Base-by-base conservation (phyloP, 2,113 vertebrate species). In the Microtus oregoni region DNA sequence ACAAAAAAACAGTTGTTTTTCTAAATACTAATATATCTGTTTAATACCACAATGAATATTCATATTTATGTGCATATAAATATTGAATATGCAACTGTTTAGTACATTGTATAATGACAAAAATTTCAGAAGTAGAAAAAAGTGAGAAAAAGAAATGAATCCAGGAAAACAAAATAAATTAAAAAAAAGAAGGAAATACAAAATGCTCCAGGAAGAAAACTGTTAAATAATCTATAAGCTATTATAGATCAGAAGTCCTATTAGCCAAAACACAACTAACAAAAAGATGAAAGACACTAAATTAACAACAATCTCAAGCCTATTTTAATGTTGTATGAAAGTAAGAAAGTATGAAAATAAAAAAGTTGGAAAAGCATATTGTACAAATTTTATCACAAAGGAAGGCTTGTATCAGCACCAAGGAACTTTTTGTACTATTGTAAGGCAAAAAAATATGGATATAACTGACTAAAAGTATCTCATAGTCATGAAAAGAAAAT, bases 371-470 rank as follows among this genome's bases (percentile, higher is more conserved):
- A 90, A 89, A 86, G 11, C 10, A 78, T 52, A 28, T 9, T 58
- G 0, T 6, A 8, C 6, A 70, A 77, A 76, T 63, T 81, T 91
- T 90, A 92, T 73, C 13, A 93, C 24, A 83, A 81, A 73, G 0
- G 6, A 63, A 22, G 38, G 2, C 26, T 79, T 96, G 11, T 0
- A 72, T 19, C 7, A 28, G 5, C 30, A 47, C 7, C 90, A 50
- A 55, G 7, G 86, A 95, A 78, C 2, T 13, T 38, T 26, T 94
- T 76, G 72, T 38, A 78, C 81, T 13, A 83, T 2, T 24, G 90
- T 6, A 94, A 95, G 78, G 82, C 10, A 94, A 87, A 96, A 96
- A 52, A 30, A 26, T 30, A 47, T 61, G 22, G 58, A 26, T 72
- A 17, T 2, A 0, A 47, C 13, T 81, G 63, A 41, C 14, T 77